These are phyloP conservation scores for Temnothorax longispinosus DNA, from an alignment of 1,140 invertebrate genomes.

Conservation along the genomic window DNA sequence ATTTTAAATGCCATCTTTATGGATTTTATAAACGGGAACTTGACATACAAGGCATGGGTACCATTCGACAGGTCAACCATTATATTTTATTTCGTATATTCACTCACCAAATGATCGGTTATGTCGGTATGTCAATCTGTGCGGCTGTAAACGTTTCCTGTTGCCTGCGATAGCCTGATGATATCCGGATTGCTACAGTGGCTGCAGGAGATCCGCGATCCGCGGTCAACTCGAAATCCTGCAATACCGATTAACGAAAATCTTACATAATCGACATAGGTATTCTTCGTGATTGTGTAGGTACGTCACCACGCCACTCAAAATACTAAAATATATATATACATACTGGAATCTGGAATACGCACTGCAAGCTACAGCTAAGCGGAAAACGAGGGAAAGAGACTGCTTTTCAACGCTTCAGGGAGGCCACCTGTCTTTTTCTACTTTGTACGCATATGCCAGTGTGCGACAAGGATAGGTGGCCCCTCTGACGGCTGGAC, in stretches of 20 bases:
- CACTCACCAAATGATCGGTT: conserved; percentile 39
- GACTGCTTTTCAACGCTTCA: too few relatives aligned
- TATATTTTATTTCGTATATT: conserved; percentile 42
- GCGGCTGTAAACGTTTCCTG: conserved; percentile 43
- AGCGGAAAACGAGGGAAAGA: too few relatives aligned
- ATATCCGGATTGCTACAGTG: conserved; percentile 62
- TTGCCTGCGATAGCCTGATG: conserved; percentile 54
- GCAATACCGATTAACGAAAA: conserved; percentile 48
- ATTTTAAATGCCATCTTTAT: conserved; percentile 30
- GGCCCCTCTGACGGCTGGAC: too few relatives aligned
- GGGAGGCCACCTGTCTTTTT: too few relatives aligned
- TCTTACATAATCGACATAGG: neutral
- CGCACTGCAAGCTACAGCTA: too few relatives aligned
- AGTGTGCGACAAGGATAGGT: too few relatives aligned
- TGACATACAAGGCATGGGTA: conserved; percentile 50
- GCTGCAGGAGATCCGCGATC: conserved; percentile 57
- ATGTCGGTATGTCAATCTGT: neutral
- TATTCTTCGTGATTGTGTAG: neutral
- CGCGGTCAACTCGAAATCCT: conserved; percentile 64
- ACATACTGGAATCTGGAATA: too few relatives aligned
- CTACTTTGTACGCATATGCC: too few relatives aligned
- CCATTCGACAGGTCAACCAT: conserved; percentile 35
- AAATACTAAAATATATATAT: too few relatives aligned
- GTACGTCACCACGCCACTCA: neutral
- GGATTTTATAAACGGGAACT: neutral